Evolutionary conservation across 2,888 invertebrate genomes (phyloP).

Genomic region (Seladonia tumulorum): DNA sequence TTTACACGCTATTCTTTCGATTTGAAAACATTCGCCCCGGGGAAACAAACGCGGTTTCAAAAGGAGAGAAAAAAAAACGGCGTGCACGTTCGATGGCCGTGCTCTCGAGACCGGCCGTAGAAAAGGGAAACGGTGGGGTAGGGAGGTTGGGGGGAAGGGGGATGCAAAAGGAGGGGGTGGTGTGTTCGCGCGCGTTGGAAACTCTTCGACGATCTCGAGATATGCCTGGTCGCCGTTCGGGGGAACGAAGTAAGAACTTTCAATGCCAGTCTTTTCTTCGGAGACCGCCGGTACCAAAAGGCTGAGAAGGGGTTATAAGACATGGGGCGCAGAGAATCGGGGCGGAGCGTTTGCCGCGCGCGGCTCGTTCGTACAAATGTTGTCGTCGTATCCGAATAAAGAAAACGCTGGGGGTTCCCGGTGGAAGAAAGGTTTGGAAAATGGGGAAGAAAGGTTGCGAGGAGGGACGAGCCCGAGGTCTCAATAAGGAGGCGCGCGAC

Average conservation of each 20-base stretch:
- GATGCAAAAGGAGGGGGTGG: background rate
- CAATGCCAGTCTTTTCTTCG: slow-evolving; percentile 63
- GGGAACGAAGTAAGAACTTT: slow-evolving; percentile 73
- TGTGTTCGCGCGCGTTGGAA: slow-evolving; percentile 24
- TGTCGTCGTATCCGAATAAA: slow-evolving; percentile 33
- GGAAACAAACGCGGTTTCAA: slow-evolving; percentile 11
- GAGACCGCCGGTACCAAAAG: slow-evolving; percentile 47
- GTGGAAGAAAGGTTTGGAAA: background rate
- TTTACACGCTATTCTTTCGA: slow-evolving; percentile 2
- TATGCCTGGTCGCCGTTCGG: slow-evolving; percentile 51
- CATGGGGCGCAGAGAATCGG: slow-evolving; percentile 7
- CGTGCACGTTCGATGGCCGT: slow-evolving; percentile 34
- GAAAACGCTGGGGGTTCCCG: slow-evolving; percentile 24
- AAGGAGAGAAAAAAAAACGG: background rate
- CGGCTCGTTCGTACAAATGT: slow-evolving; percentile 22
- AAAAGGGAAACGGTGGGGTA: background rate
- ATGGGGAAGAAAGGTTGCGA: slow-evolving; percentile 17
- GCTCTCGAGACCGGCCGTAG: slow-evolving; percentile 38
- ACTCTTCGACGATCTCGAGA: slow-evolving; percentile 55
- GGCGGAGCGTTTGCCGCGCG: slow-evolving; percentile 17
- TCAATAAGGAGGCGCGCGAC: slow-evolving; percentile 72
- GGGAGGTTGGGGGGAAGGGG: background rate
- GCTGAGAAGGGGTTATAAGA: slow-evolving; percentile 48
- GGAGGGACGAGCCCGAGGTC: slow-evolving; percentile 72
- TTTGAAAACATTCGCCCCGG: slow-evolving; percentile 11